These are phyloP conservation scores for Atrichornis clamosus DNA, from an alignment of 2,113 vertebrate species.

Conservation along the genomic window DNA sequence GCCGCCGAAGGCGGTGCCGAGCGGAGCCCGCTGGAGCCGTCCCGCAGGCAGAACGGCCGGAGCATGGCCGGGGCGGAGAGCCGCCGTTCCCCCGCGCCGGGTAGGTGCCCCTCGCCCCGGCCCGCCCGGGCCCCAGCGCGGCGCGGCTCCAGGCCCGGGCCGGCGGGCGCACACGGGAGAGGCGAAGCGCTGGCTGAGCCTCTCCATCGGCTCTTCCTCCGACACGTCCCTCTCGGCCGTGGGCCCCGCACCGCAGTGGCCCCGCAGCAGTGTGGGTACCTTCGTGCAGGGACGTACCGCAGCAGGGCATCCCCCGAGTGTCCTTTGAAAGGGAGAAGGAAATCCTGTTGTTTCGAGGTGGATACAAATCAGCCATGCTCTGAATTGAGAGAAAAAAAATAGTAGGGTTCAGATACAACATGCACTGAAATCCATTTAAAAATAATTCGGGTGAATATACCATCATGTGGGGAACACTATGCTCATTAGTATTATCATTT, in stretches of 20 bases:
- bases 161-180: too few relatives aligned
- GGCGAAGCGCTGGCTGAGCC: not conserved
- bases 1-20: not conserved
- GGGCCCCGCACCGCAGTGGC: not conserved
- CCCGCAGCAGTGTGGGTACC: not conserved
- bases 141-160: not conserved
- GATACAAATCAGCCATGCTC: too few relatives aligned
- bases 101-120: not conserved
- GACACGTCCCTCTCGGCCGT: rapidly evolving
- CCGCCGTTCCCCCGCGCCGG: not conserved
- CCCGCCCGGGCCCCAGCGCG: not conserved
- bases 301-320: rapidly evolving
- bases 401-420: not conserved
- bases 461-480: not conserved
- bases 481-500: not conserved
- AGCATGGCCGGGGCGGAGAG: not conserved
- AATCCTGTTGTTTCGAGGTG: not conserved
- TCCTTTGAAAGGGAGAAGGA: not conserved
- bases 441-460: not conserved
- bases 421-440: not conserved
- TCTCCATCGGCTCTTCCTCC: not conserved
- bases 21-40: not conserved
- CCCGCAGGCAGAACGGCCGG: not conserved
- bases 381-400: rapidly evolving
- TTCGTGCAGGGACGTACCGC: rapidly evolving